A percentile compares a stretch with the other conserved stretches of the same genome.
Conservation (phyloP, 2,797 vertebrate genomes). For the Cirrhinus molitorella region DNA sequence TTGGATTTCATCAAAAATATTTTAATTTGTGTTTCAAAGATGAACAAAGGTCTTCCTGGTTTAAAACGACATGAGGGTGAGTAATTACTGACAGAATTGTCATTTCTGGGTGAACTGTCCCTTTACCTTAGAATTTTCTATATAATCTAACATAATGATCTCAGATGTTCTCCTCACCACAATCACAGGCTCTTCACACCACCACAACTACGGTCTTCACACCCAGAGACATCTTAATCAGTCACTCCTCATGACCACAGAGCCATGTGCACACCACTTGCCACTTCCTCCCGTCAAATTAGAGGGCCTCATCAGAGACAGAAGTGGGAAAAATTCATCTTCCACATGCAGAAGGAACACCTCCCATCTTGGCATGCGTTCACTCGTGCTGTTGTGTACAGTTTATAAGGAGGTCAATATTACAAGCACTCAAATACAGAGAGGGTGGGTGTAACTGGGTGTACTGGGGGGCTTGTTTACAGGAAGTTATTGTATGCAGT, state of each 20-base stretch:
- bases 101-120: too few species aligned
- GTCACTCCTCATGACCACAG: slow-evolving; percentile 42
- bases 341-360: slow-evolving; percentile 55
- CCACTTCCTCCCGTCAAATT: slow-evolving; percentile 62
- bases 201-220: slow-evolving; percentile 38
- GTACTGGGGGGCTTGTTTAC: slow-evolving; percentile 75
- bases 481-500: slow-evolving; percentile 82
- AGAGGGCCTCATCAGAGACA: slow-evolving; percentile 53
- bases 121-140: not conserved
- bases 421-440: slow-evolving; percentile 72
- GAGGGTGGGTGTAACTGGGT: slow-evolving; percentile 66
- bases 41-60: too few species aligned
- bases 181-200: slow-evolving; percentile 30
- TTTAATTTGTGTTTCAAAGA: too few species aligned
- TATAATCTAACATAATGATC: not conserved
- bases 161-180: slow-evolving; percentile 10
- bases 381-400: slow-evolving; percentile 56
- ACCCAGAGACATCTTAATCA: slow-evolving; percentile 34
- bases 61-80: too few species aligned
- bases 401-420: slow-evolving; percentile 72
- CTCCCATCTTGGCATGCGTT: slow-evolving; percentile 18
- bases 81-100: too few species aligned
- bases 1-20: too few species aligned
- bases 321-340: slow-evolving; percentile 33
- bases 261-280: slow-evolving; percentile 59